A percentile compares a stretch with the other conserved stretches of the same genome.
Evolutionary conservation across 1,140 invertebrate genomes (phyloP).

Genomic region (Cyphomyrmex costatus): DNA sequence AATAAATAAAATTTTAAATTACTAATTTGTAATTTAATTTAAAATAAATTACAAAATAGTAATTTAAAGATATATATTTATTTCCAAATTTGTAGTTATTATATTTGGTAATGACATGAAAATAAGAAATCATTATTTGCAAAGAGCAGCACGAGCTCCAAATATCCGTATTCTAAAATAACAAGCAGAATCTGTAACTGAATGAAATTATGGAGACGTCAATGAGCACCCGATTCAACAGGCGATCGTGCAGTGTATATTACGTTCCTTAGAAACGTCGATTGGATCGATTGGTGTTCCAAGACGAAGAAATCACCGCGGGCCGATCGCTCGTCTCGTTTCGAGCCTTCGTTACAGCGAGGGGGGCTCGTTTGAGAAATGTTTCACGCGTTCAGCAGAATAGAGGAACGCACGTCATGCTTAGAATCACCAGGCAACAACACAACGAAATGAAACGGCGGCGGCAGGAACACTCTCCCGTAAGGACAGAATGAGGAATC

Average conservation of each 20-base stretch:
- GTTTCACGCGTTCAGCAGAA: constrained; percentile 44
- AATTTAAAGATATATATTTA: background rate
- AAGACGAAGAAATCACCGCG: constrained; percentile 53
- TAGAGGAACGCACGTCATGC: constrained; percentile 51
- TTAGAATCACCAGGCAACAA: constrained; percentile 49
- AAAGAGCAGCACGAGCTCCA: background rate
- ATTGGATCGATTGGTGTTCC: constrained; percentile 24
- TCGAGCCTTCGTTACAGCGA: constrained; percentile 51
- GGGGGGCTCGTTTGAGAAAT: constrained; percentile 44
- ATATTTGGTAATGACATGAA: background rate
- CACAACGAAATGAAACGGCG: constrained; percentile 22
- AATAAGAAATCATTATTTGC: background rate
- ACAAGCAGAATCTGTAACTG: background rate
- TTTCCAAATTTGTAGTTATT: background rate
- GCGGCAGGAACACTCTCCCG: constrained; percentile 6
- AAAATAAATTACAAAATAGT: background rate
- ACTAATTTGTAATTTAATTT: background rate
- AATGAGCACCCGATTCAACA: background rate
- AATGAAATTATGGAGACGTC: background rate
- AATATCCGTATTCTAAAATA: background rate
- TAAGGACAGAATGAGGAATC: constrained; percentile 75
- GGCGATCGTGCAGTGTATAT: background rate
- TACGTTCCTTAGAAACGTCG: background rate
- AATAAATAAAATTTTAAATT: background rate
- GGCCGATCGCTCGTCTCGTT: constrained; percentile 47